Conservation (phyloP, 2,113 vertebrate genomes). For the Ivindomyrus marchei region DNA sequence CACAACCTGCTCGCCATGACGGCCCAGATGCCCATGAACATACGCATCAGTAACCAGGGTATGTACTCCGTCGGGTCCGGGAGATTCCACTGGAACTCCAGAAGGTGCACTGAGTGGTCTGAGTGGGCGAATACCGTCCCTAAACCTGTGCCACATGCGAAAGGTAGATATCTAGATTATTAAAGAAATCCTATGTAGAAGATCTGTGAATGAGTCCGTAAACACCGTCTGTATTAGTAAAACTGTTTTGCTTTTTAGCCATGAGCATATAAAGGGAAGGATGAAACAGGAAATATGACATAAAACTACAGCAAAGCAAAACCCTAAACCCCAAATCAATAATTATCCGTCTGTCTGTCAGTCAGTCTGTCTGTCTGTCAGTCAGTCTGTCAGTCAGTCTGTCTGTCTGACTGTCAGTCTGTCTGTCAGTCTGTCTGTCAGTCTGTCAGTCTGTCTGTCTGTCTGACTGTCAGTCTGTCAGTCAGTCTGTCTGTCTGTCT, state of each 20-base stretch:
- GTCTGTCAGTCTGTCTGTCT: too few relatives aligned
- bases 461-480: too few relatives aligned
- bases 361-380: too few relatives aligned
- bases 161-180: neutral
- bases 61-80: constrained; percentile 15
- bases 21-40: constrained; percentile 91
- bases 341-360: too few relatives aligned
- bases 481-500: too few relatives aligned
- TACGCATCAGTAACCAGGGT: constrained; percentile 95
- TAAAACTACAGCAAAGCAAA: too few relatives aligned
- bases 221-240: neutral
- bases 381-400: too few relatives aligned
- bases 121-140: neutral
- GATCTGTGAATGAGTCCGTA: neutral
- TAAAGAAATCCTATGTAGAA: neutral
- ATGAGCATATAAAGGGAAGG: neutral
- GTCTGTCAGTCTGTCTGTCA: too few relatives aligned
- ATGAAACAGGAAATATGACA: too few relatives aligned
- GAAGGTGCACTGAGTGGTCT: neutral
- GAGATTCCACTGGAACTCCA: neutral
- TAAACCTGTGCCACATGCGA: neutral
- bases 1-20: constrained; percentile 95
- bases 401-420: too few relatives aligned
- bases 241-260: neutral
- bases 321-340: too few relatives aligned